Percentiles rank a stretch among this genome's conserved stretches.
These are phyloP conservation scores for Scaptomyza cyrtandrae DNA, from an alignment of 2,888 invertebrate genomes.

Conservation along the genomic window DNA sequence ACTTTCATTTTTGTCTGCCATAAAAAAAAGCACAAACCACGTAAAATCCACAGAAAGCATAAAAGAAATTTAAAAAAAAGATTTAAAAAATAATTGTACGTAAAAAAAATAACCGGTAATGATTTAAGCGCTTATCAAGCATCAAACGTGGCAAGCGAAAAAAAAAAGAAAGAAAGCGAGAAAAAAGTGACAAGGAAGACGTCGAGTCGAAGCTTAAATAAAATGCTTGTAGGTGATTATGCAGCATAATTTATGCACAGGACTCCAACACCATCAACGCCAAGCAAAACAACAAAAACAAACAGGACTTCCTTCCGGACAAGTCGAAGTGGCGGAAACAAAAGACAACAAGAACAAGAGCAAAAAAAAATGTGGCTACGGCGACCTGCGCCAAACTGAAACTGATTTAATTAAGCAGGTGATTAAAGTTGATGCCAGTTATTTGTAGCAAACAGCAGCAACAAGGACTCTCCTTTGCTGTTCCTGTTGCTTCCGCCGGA, in stretches of 20 bases:
- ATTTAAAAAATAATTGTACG: background rate
- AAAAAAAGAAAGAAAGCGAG: constrained; percentile 19
- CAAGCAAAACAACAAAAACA: constrained; percentile 15
- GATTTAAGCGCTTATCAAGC: constrained; percentile 70
- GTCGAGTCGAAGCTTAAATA: constrained; percentile 62
- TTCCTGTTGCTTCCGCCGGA: constrained; percentile 35
- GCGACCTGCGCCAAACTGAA: constrained; percentile 52
- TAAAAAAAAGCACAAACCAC: no score
- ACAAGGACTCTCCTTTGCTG: constrained; percentile 39
- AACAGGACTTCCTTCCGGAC: constrained; percentile 5
- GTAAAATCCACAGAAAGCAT: background rate
- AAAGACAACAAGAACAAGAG: constrained; percentile 29
- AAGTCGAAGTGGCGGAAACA: constrained; percentile 38
- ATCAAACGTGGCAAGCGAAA: constrained; percentile 22
- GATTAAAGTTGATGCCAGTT: constrained; percentile 82
- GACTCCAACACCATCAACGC: constrained; percentile 8
- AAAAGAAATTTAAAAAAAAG: constrained; percentile 16
- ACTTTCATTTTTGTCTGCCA: no score
- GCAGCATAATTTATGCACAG: constrained; percentile 74
- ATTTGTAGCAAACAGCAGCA: constrained; percentile 75
- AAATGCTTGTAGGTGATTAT: constrained; percentile 76
- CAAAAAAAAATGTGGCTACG: constrained; percentile 8
- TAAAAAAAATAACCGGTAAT: constrained; percentile 51
- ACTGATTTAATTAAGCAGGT: constrained; percentile 83
- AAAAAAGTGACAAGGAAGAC: constrained; percentile 36